A percentile compares a stretch with the other conserved stretches of the same genome.
Evolutionary conservation across 1,140 invertebrate species (phyloP).

Genomic region (Ridgeia piscesae): DNA sequence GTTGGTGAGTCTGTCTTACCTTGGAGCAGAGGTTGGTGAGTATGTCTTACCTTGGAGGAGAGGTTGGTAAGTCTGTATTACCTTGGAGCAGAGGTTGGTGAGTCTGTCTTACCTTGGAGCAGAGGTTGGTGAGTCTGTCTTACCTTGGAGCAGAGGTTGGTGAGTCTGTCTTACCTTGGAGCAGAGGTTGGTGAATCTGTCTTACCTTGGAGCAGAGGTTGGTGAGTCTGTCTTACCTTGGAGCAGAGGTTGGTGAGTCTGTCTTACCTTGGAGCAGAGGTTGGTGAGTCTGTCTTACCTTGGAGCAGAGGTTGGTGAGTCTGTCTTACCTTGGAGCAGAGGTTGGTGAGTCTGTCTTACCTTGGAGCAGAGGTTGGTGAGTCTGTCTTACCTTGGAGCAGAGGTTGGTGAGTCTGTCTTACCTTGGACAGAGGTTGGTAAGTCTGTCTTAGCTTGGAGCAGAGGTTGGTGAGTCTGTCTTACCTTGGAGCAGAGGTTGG

Average conservation of each 20-base stretch:
- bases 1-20: too few relatives aligned
- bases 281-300: too few relatives aligned
- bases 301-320: not conserved
- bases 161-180: too few relatives aligned
- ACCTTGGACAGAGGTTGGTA: not conserved
- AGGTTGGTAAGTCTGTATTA: not conserved
- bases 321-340: not conserved
- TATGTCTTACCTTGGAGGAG: not conserved
- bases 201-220: not conserved
- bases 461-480: slow-evolving; percentile 2
- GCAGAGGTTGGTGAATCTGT: slow-evolving; percentile 5
- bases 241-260: slow-evolving; percentile 2
- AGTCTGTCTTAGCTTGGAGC: too few relatives aligned
- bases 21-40: not conserved
- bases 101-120: too few relatives aligned
- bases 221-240: too few relatives aligned
- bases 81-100: not conserved
- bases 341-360: slow-evolving; percentile 2
- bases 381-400: too few relatives aligned
- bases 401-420: not conserved
- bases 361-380: not conserved
- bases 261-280: not conserved
- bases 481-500: not conserved
- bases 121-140: slow-evolving; percentile 2
- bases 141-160: not conserved